Conservation (phyloP, 2,888 invertebrate species). For the Mayetiola destructor region DNA sequence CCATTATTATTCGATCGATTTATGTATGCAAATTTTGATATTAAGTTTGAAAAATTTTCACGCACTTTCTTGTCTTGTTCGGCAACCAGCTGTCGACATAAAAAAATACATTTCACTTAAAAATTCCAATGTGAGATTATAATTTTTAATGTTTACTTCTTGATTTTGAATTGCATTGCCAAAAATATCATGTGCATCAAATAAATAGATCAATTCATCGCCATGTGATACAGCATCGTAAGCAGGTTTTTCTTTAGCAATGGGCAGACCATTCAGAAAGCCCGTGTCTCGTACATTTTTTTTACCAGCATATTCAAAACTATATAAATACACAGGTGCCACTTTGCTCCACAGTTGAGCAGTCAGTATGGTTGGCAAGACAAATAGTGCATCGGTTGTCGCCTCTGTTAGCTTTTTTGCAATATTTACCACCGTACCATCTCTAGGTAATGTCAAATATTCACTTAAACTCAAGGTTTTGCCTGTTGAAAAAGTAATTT, state of each 20-base stretch:
- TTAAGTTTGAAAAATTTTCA: conserved; percentile 48
- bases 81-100: conserved; percentile 21
- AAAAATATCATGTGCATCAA: conserved; percentile 47
- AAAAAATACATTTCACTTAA: conserved; percentile 19
- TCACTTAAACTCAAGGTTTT: conserved; percentile 19
- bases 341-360: conserved; percentile 52
- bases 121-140: conserved; percentile 14
- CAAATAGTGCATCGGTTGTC: conserved; percentile 58
- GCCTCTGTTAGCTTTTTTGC: conserved; percentile 30
- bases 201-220: conserved; percentile 57
- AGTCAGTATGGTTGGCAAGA: conserved; percentile 58
- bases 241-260: conserved; percentile 34
- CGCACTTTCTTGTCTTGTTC: conserved; percentile 47
- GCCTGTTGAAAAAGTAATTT: not conserved
- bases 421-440: conserved; percentile 26
- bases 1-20: conserved; percentile 29
- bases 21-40: conserved; percentile 47
- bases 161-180: conserved; percentile 39
- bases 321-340: conserved; percentile 53
- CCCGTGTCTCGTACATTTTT: conserved; percentile 42
- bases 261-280: conserved; percentile 50
- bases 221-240: conserved; percentile 47
- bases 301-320: conserved; percentile 56
- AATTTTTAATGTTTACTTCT: conserved; percentile 21
- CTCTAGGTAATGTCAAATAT: conserved; percentile 27